These are phyloP conservation scores for Amitus sp. DNA, from an alignment of 2,888 invertebrate genomes.

Conservation along the genomic window DNA sequence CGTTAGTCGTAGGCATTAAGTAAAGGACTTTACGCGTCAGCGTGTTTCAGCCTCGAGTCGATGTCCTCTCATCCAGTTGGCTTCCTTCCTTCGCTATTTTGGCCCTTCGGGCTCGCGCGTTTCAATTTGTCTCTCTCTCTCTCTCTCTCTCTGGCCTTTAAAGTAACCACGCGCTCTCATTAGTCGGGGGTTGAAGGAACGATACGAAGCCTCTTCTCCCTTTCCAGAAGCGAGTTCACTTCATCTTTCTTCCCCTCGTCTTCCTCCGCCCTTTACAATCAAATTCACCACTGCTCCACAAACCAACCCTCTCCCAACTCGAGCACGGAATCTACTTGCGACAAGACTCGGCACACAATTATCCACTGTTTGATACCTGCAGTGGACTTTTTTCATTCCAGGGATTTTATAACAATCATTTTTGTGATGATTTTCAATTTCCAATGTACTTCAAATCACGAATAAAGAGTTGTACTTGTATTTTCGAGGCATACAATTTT, in stretches of 20 bases:
- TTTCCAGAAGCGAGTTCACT: constrained; percentile 14
- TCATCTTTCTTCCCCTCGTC: constrained; percentile 11
- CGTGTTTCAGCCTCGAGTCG: background rate
- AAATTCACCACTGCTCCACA: constrained; percentile 54
- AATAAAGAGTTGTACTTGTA: no score
- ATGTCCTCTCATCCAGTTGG: constrained; percentile 28
- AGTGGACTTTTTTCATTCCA: no score
- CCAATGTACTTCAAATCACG: no score
- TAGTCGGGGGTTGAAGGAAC: constrained; percentile 54
- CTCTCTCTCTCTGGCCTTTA: constrained; percentile 58
- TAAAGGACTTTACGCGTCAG: constrained; percentile 18
- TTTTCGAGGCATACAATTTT: no score
- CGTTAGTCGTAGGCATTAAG: constrained; percentile 11
- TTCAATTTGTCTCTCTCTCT: constrained; percentile 66
- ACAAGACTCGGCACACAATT: constrained; percentile 56
- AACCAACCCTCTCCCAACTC: constrained; percentile 32
- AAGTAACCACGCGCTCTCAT: constrained; percentile 64
- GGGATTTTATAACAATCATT: no score
- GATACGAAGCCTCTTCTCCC: constrained; percentile 3
- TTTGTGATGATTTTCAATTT: no score
- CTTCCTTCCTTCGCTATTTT: constrained; percentile 40
- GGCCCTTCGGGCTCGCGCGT: constrained; percentile 62
- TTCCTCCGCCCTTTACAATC: constrained; percentile 54
- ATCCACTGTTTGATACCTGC: no score
- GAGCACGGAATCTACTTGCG: constrained; percentile 43